These are phyloP conservation scores for Blastobasis adustella DNA, from an alignment of 2,888 invertebrate genomes.

Conservation along the genomic window DNA sequence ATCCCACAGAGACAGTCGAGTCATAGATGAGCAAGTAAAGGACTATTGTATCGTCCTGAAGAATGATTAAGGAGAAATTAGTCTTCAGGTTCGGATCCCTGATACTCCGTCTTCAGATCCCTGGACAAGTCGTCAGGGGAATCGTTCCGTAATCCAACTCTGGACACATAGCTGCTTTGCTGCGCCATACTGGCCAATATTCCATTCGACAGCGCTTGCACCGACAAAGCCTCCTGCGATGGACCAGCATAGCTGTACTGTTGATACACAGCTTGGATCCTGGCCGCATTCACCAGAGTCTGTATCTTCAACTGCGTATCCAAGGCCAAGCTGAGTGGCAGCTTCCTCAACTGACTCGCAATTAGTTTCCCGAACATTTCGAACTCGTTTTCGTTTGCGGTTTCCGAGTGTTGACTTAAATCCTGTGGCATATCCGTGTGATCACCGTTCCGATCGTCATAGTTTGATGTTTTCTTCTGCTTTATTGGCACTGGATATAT, in stretches of 20 bases:
- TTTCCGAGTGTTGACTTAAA: slow-evolving; percentile 63
- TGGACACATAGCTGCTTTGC: slow-evolving; percentile 45
- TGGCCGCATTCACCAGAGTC: slow-evolving; percentile 60
- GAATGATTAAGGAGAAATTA: slow-evolving; percentile 17
- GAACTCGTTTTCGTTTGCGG: slow-evolving; percentile 64
- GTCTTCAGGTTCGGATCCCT: slow-evolving; percentile 60
- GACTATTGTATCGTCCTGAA: slow-evolving; percentile 3
- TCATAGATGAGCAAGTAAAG: slow-evolving; percentile 9
- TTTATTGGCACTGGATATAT: slow-evolving; percentile 62
- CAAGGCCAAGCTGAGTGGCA: slow-evolving; percentile 59
- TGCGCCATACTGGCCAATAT: slow-evolving; percentile 62
- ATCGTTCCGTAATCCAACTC: slow-evolving; percentile 41
- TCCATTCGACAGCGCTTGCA: slow-evolving; percentile 64
- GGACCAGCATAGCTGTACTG: slow-evolving; percentile 68
- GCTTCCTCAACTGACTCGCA: slow-evolving; percentile 62
- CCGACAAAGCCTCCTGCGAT: slow-evolving; percentile 61
- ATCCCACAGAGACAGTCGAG: slow-evolving; percentile 24
- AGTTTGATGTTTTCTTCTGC: slow-evolving; percentile 49
- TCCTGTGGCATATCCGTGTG: slow-evolving; percentile 58
- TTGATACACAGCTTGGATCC: slow-evolving; percentile 67
- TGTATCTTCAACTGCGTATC: slow-evolving; percentile 67
- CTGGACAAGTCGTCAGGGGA: slow-evolving; percentile 57
- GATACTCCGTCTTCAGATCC: slow-evolving; percentile 56
- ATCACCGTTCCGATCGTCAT: slow-evolving; percentile 46
- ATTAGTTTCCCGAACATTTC: slow-evolving; percentile 70